phyloP scores from a whole-genome alignment of 2,113 vertebrate genomes.

The Peromyscus maniculatus region DNA sequence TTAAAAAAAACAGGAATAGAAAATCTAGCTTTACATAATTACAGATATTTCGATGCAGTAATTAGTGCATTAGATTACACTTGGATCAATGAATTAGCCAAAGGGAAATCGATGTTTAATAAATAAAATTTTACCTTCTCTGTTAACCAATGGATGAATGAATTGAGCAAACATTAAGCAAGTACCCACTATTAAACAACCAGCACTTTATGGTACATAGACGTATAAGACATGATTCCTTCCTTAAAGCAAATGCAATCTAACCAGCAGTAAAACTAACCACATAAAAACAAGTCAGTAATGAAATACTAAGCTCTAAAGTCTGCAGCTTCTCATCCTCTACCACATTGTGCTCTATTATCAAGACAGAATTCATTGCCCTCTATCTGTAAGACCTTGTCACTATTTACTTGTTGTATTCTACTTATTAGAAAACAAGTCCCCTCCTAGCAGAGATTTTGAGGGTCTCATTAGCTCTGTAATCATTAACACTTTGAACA shows the following conservation, averaged over 20 bases:
- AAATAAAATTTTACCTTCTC: slow-evolving; percentile 23
- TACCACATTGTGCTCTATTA: neutral
- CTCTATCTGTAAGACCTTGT: slow-evolving; percentile 10
- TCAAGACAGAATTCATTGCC: slow-evolving; percentile 23
- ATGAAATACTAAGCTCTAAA: slow-evolving; percentile 39
- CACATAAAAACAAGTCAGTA: slow-evolving; percentile 48
- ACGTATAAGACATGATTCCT: slow-evolving; percentile 37
- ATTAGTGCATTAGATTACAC: slow-evolving; percentile 24
- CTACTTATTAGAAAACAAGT: slow-evolving; percentile 47
- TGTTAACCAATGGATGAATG: slow-evolving; percentile 19
- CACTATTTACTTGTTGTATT: slow-evolving; percentile 35
- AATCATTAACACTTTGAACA: slow-evolving; percentile 51
- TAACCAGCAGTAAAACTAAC: slow-evolving; percentile 40
- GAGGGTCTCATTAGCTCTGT: neutral
- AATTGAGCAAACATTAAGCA: slow-evolving; percentile 28
- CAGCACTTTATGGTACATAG: neutral
- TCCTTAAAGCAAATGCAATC: neutral
- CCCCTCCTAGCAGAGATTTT: slow-evolving; percentile 11
- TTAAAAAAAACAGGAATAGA: slow-evolving; percentile 8
- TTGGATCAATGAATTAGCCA: slow-evolving; percentile 33
- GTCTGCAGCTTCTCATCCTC: neutral
- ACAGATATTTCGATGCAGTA: neutral
- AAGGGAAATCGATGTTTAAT: slow-evolving; percentile 34
- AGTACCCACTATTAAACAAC: slow-evolving; percentile 31
- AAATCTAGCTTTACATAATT: slow-evolving; percentile 31